Conservation (phyloP, 2,113 vertebrate genomes). For the Myotis davidii region DNA sequence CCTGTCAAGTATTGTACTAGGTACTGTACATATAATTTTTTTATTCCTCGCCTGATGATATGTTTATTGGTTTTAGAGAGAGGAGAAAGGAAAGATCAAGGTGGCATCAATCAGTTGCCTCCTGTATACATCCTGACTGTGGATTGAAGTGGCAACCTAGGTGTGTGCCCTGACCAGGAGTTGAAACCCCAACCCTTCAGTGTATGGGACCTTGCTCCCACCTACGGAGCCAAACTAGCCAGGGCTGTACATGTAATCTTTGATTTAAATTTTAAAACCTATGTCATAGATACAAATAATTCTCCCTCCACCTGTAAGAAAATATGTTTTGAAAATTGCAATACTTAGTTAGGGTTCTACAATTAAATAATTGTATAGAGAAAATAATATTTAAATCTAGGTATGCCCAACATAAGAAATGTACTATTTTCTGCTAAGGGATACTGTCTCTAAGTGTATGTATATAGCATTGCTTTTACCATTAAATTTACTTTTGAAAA, state of each 20-base stretch:
- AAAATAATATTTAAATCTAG: background rate
- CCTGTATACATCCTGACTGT: background rate
- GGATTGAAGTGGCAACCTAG: background rate
- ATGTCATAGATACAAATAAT: background rate
- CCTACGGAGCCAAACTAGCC: background rate
- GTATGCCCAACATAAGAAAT: background rate
- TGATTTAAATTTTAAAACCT: background rate
- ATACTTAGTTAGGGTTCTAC: background rate
- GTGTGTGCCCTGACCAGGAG: background rate
- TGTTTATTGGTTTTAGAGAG: background rate
- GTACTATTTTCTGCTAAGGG: background rate
- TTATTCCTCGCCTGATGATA: background rate
- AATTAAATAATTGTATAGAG: background rate
- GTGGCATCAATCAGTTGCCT: background rate
- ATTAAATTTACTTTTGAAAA: background rate
- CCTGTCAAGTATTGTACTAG: background rate
- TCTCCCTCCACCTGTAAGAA: background rate
- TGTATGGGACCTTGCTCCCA: background rate
- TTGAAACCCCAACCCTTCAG: background rate
- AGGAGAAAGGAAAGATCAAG: background rate
- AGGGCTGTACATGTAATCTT: background rate
- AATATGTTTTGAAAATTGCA: background rate
- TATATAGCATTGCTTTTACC: background rate
- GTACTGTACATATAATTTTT: background rate
- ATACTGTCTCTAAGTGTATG: background rate